Evolutionary conservation across 2,888 invertebrate genomes (phyloP).

Genomic region (Acholoe squamosa): DNA sequence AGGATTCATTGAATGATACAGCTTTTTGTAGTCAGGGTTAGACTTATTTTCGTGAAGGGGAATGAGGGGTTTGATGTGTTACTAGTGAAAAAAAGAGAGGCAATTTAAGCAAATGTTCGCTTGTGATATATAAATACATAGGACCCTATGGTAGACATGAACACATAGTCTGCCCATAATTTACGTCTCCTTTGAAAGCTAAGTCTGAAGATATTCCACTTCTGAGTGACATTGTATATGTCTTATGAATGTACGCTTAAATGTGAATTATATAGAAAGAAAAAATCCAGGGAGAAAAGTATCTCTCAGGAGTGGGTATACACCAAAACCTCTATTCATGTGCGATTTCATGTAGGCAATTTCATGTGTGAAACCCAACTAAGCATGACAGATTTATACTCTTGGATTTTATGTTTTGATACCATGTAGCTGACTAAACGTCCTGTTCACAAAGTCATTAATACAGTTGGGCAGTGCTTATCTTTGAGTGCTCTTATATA

Average conservation of each 20-base stretch:
- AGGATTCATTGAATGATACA: not conserved
- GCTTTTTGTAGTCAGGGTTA: not conserved
- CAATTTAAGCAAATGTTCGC: constrained; percentile 28
- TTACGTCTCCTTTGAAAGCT: not conserved
- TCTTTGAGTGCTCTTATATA: constrained; percentile 23
- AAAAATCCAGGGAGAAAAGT: not conserved
- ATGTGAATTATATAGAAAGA: not conserved
- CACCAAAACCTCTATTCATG: not conserved
- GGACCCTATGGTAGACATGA: not conserved
- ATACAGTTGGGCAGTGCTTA: constrained; percentile 46
- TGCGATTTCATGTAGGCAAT: constrained; percentile 32
- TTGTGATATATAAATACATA: constrained; percentile 45
- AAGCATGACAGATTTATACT: constrained; percentile 57
- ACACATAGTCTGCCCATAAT: not conserved
- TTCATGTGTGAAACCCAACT: constrained; percentile 30
- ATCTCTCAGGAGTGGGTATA: too few relatives aligned
- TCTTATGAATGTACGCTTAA: not conserved
- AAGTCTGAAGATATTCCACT: not conserved
- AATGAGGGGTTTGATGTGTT: constrained; percentile 1
- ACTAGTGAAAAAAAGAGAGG: not conserved
- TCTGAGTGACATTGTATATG: not conserved
- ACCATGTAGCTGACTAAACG: not conserved
- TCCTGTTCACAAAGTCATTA: constrained; percentile 26
- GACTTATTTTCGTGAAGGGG: not conserved
- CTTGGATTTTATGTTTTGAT: constrained; percentile 58